These are phyloP conservation scores for Pedicia rivosa DNA, from an alignment of 2,888 invertebrate genomes.

Conservation along the genomic window DNA sequence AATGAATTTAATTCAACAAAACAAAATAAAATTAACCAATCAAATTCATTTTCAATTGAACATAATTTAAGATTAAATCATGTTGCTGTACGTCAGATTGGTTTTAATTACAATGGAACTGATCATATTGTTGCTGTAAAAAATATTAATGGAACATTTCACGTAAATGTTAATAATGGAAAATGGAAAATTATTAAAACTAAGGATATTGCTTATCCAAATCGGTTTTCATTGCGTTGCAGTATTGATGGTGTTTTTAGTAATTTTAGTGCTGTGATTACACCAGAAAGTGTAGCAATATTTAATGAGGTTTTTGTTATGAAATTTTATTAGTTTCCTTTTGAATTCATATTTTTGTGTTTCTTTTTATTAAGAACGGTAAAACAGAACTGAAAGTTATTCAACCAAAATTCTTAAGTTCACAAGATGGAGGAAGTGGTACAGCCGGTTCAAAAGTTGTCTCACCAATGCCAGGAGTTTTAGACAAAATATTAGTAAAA, in stretches of 20 bases:
- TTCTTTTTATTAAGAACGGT: conserved; percentile 36
- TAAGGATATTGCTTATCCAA: conserved; percentile 24
- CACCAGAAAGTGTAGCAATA: conserved; percentile 40
- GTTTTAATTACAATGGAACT: conserved; percentile 41
- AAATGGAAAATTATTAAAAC: conserved; percentile 39
- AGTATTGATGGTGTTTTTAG: conserved; percentile 37
- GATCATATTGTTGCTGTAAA: conserved; percentile 35
- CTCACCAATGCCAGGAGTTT: conserved; percentile 92
- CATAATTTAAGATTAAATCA: conserved; percentile 50
- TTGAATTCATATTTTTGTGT: background rate
- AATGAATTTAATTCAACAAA: conserved; percentile 22
- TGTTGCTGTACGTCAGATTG: conserved; percentile 36
- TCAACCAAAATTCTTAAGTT: conserved; percentile 38
- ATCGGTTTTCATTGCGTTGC: conserved; percentile 31
- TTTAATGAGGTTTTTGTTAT: conserved; percentile 40
- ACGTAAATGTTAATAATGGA: conserved; percentile 34
- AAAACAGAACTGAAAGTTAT: conserved; percentile 48
- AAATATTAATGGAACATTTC: conserved; percentile 32
- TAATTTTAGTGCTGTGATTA: conserved; percentile 39
- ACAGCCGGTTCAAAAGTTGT: conserved; percentile 41
- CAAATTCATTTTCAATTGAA: conserved; percentile 43
- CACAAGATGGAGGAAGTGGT: conserved; percentile 26
- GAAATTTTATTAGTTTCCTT: background rate
- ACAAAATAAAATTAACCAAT: conserved; percentile 5
- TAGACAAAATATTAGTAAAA: conserved; percentile 77